phyloP scores from a whole-genome alignment of 2,888 invertebrate genomes.

The Drosophila tripunctata region DNA sequence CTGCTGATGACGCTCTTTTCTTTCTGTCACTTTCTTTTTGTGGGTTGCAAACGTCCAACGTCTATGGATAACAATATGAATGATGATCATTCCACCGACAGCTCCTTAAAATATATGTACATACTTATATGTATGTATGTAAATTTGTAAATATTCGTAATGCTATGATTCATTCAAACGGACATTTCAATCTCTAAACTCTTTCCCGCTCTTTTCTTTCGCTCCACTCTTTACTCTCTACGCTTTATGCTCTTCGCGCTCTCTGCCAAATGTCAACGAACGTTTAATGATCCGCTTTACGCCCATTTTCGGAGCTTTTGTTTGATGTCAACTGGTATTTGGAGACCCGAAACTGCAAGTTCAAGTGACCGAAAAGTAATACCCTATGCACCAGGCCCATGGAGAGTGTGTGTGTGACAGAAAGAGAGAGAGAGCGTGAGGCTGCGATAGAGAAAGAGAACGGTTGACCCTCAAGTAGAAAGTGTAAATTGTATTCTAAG shows the following conservation, averaged over 20 bases:
- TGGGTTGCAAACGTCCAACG: not conserved
- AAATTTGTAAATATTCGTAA: too few species aligned
- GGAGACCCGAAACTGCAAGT: slow-evolving; percentile 44
- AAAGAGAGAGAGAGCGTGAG: not conserved
- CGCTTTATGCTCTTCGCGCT: not conserved
- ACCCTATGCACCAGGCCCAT: not conserved
- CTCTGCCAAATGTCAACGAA: slow-evolving; percentile 60
- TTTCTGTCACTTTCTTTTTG: slow-evolving; percentile 39
- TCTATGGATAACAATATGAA: slow-evolving; percentile 17
- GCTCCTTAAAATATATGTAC: slow-evolving; percentile 27
- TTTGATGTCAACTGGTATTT: slow-evolving; percentile 28
- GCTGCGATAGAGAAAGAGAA: not conserved
- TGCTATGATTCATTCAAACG: slow-evolving; percentile 18
- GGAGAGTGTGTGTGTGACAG: not conserved
- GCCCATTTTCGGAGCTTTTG: slow-evolving; percentile 56
- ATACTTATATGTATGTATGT: not conserved
- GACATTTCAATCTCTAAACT: slow-evolving; percentile 27
- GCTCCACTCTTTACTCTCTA: not conserved
- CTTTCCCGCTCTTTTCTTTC: not conserved
- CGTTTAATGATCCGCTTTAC: slow-evolving; percentile 60
- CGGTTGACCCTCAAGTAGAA: slow-evolving; percentile 36
- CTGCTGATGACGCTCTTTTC: not conserved
- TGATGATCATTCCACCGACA: slow-evolving; percentile 23
- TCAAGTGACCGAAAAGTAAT: slow-evolving; percentile 45
- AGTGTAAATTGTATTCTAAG: slow-evolving; percentile 32